phyloP scores from a whole-genome alignment of 1,140 invertebrate genomes.

The Drosophila setifemur region DNA sequence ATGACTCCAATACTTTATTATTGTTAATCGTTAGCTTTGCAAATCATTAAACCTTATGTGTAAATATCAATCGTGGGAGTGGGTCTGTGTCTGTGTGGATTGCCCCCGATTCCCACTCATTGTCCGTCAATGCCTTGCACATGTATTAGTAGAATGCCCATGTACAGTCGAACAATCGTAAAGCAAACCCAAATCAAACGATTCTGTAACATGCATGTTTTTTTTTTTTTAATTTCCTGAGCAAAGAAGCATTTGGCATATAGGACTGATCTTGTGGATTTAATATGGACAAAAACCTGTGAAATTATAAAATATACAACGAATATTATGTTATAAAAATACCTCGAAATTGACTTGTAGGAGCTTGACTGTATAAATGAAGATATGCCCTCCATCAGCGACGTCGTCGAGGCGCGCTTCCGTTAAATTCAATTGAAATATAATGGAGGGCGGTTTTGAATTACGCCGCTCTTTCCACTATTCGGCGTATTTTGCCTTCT shows the following conservation, averaged over 20 bases:
- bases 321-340: too few relatives aligned
- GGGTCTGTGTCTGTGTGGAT: neutral
- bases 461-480: constrained; percentile 44
- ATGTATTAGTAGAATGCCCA: too few relatives aligned
- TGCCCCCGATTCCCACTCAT: constrained; percentile 10
- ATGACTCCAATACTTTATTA: constrained; percentile 35
- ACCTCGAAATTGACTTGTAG: too few relatives aligned
- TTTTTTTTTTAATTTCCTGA: too few relatives aligned
- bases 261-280: too few relatives aligned
- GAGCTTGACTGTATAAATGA: neutral
- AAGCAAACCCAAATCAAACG: too few relatives aligned
- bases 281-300: too few relatives aligned
- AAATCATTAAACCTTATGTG: constrained; percentile 55
- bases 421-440: constrained; percentile 74
- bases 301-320: too few relatives aligned
- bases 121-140: too few relatives aligned
- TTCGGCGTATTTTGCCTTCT: neutral
- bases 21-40: constrained; percentile 38
- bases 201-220: too few relatives aligned
- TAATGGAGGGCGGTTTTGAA: constrained; percentile 72
- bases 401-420: constrained; percentile 52
- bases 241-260: too few relatives aligned
- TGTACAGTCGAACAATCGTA: too few relatives aligned
- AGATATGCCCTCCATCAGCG: constrained; percentile 1
- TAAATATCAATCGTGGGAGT: constrained; percentile 33